phyloP scores from a whole-genome alignment of 2,797 vertebrate species.

The Rhinoraja longicauda region DNA sequence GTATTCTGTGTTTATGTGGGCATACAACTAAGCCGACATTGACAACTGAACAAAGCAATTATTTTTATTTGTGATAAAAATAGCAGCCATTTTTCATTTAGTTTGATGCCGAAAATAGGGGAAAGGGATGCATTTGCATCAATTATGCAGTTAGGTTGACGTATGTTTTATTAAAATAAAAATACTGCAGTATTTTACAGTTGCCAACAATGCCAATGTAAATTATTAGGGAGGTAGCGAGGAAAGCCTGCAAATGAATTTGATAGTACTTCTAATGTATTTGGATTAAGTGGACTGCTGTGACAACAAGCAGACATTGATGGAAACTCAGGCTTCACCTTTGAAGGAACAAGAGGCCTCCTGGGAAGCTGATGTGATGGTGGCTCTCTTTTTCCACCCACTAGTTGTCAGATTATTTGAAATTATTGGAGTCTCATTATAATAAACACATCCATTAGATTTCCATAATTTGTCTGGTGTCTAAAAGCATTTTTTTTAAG shows the following conservation, averaged over 20 bases:
- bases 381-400: neutral
- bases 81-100: neutral
- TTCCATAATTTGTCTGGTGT: neutral
- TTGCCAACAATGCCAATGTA: neutral
- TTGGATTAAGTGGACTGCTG: neutral
- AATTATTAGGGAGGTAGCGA: neutral
- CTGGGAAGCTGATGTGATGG: neutral
- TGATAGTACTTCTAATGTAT: neutral
- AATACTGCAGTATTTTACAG: neutral
- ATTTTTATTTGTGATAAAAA: neutral
- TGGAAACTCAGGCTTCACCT: neutral
- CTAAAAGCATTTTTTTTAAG: neutral
- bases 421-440: neutral
- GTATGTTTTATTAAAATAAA: neutral
- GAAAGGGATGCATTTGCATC: neutral
- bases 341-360: neutral
- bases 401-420: neutral
- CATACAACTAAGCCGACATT: no score
- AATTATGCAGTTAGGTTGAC: neutral
- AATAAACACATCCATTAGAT: neutral
- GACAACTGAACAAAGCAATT: no score
- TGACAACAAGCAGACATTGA: neutral
- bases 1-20: neutral
- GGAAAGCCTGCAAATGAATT: neutral
- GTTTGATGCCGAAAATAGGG: neutral